Percentiles rank a stretch among this genome's conserved stretches.
phyloP scores from a whole-genome alignment of 2,888 invertebrate genomes.

The Melanostoma scalare region DNA sequence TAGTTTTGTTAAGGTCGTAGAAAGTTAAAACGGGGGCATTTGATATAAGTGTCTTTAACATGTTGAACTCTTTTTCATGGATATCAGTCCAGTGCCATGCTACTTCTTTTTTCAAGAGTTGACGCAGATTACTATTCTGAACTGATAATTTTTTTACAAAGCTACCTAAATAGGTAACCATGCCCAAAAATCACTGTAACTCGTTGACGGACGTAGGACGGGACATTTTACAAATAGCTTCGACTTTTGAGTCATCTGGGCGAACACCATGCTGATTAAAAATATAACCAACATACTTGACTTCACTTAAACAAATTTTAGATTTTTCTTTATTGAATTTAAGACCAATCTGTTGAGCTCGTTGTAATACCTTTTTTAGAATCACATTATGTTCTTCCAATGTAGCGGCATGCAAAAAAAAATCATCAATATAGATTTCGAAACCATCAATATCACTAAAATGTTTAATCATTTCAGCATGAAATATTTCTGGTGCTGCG shows the following conservation, averaged over 20 bases:
- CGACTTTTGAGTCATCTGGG: conserved; percentile 31
- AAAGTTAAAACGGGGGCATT: conserved; percentile 59
- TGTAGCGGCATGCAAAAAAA: conserved; percentile 33
- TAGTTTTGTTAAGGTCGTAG: conserved; percentile 61
- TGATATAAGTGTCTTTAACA: conserved; percentile 40
- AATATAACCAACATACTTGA: conserved; percentile 45
- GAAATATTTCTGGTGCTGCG: conserved; percentile 55
- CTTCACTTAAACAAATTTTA: conserved; percentile 27
- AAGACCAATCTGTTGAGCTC: conserved; percentile 35
- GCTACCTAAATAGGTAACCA: conserved; percentile 45
- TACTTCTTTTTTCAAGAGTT: conserved; percentile 49
- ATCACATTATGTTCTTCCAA: conserved; percentile 28
- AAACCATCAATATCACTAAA: conserved; percentile 50
- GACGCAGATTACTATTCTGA: conserved; percentile 18
- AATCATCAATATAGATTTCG: conserved; percentile 45
- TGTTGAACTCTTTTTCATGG: conserved; percentile 46
- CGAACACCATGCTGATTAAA: conserved; percentile 36
- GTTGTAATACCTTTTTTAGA: conserved; percentile 19
- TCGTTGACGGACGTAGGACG: conserved; percentile 41
- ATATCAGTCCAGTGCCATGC: conserved; percentile 55
- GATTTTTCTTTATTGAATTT: conserved; percentile 40
- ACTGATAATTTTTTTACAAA: conserved; percentile 27
- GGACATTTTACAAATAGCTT: conserved; percentile 51
- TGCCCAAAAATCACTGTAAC: conserved; percentile 55
- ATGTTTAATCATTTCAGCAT: conserved; percentile 40